Conservation (phyloP, 2,113 vertebrate genomes). For the Eurypyga helias region DNA sequence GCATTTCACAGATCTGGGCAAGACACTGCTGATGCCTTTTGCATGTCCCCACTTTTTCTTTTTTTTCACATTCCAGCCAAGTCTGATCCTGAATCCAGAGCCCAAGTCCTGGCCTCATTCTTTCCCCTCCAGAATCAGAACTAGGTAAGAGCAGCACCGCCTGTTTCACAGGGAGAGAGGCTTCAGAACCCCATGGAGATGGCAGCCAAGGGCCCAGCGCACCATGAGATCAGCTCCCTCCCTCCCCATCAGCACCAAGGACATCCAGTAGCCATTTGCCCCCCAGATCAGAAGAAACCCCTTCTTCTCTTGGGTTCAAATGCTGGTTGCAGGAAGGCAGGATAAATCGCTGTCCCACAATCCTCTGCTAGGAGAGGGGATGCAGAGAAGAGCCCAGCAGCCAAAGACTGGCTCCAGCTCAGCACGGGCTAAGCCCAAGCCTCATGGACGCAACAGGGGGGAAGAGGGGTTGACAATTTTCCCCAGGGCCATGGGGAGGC, state of each 20-base stretch:
- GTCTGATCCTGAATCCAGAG: not conserved
- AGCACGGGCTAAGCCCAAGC: not conserved
- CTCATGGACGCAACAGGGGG: not conserved
- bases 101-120: not conserved
- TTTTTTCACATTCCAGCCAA: not conserved
- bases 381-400: not conserved
- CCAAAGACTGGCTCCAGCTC: conserved; percentile 1
- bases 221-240: not conserved
- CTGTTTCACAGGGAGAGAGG: not conserved
- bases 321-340: not conserved
- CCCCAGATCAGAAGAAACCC: not conserved
- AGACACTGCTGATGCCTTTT: not conserved
- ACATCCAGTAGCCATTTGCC: not conserved
- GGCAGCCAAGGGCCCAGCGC: not conserved
- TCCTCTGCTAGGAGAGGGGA: not conserved
- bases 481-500: not conserved
- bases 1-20: not conserved
- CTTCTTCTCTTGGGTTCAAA: not conserved
- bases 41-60: not conserved
- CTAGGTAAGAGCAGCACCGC: not conserved
- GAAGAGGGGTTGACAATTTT: not conserved
- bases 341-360: not conserved
- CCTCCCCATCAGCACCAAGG: not conserved
- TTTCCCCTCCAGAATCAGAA: not conserved
- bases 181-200: not conserved